Evolutionary conservation across 2,113 vertebrate species (phyloP), one percentile per base, ranked within the genome.

Genomic region (Malurus melanocephalus): DNA sequence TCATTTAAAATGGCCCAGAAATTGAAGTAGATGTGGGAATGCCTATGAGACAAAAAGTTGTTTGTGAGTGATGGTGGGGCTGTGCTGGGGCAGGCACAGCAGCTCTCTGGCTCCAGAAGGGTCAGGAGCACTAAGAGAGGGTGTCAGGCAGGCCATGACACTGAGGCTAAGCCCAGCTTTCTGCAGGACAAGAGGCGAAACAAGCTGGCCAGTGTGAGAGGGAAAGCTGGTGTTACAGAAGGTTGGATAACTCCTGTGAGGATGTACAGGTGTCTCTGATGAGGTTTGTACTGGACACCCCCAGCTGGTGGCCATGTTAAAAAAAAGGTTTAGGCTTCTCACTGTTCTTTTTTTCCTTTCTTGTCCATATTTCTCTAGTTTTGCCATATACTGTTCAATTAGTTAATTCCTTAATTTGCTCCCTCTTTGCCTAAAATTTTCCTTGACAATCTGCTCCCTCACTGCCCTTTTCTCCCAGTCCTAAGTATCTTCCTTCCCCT

Each of bases 41-140:
- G 42, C 15, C 48, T 52, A 8, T 35, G 28, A 83, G 27, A 22
- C 12, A 8, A 38, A 64, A 78, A 49, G 14, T 22, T 5, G 5
- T 49, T 65, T 56, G 51, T 4, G 3, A 4, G 2, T 40, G 75
- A 43, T 53, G 61, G 16, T 2, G 6, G 59, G 49, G 38, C 26
- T 0, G 0, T 30, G 48, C 2, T 43, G 27, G 46, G 14, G 30
- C 46, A 51, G 51, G 28, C 2, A 71, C 52, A 40, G 38, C 46
- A 53, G 23, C 13, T 53, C 21, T 66, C 16, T 24, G 23, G 33
- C 21, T 78, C 22, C 40, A 62, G 40, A 28, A 52, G 55, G 49
- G 12, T 79, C 38, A 51, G 79, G 38, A 66, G 11, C 24, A n/a
- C n/a, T 2, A 2, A 33, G 55, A 57, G 15, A 65, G 43, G 57